A percentile compares a stretch with the other conserved stretches of the same genome.
phyloP scores from a whole-genome alignment of 2,888 invertebrate genomes.

The Chymomyza procnemis region DNA sequence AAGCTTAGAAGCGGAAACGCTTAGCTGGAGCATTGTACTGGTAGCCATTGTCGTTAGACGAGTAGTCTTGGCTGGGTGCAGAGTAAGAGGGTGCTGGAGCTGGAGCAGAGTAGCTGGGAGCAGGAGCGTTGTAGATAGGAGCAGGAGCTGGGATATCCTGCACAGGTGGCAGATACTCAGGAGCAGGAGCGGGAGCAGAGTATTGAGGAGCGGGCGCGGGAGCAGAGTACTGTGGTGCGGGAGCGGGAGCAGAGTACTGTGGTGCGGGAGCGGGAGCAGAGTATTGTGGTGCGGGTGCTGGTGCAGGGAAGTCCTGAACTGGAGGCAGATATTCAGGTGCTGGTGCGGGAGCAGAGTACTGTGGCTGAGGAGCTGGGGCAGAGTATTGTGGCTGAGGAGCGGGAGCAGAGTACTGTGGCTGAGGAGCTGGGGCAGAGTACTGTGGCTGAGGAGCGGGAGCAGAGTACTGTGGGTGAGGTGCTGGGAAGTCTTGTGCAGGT shows the following conservation, averaged over 20 bases:
- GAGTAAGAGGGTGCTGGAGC: constrained; percentile 18
- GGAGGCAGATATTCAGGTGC: constrained; percentile 6
- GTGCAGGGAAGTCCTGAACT: constrained; percentile 11
- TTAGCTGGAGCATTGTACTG: constrained; percentile 64
- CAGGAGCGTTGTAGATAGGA: constrained; percentile 28
- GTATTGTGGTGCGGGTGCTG: constrained; percentile 1
- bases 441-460: constrained; percentile 31
- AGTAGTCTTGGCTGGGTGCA: constrained; percentile 13
- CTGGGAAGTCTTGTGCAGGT: constrained; percentile 25
- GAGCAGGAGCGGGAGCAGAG: constrained; percentile 29
- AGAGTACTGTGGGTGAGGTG: constrained; percentile 32
- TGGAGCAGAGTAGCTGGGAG: constrained; percentile 25
- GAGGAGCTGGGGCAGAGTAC: constrained; percentile 34
- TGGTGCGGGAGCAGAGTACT: constrained; percentile 12
- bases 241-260: constrained; percentile 36
- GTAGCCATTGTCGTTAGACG: constrained; percentile 37
- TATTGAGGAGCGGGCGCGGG: constrained; percentile 23
- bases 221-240: constrained; percentile 17
- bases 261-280: neutral
- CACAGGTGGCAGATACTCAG: constrained; percentile 23
- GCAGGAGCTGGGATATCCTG: constrained; percentile 38
- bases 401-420: constrained; percentile 30
- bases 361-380: constrained; percentile 1
- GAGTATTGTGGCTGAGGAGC: constrained; percentile 18
- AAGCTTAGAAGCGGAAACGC: constrained; percentile 63